A percentile compares a stretch with the other conserved stretches of the same genome.
Conservation (phyloP, 2,113 vertebrate species). For the Pionites leucogaster region DNA sequence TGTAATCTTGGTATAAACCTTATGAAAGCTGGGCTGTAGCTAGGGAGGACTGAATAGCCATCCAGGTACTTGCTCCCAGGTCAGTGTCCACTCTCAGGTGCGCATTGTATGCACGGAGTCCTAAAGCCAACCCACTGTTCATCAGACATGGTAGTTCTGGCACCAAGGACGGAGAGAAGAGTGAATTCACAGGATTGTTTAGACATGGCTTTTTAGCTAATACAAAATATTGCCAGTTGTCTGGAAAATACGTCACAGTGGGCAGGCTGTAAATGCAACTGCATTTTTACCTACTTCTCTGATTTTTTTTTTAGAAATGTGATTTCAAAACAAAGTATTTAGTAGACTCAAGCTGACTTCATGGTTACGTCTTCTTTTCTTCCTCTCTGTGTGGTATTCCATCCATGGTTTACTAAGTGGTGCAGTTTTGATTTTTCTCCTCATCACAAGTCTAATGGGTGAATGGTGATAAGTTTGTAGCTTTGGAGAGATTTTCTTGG, state of each 20-base stretch:
- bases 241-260: constrained; percentile 7
- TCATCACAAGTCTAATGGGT: constrained; percentile 26
- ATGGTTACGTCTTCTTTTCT: background rate
- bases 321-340: constrained; percentile 15
- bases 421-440: constrained; percentile 26
- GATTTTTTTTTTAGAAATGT: background rate
- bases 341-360: background rate
- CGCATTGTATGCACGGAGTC: accelerated
- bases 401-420: background rate
- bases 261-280: background rate
- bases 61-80: accelerated
- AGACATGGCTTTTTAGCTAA: background rate
- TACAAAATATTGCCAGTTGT: background rate
- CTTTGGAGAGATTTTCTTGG: constrained; percentile 53
- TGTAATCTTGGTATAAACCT: background rate
- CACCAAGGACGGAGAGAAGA: background rate
- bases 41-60: background rate
- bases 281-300: background rate
- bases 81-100: background rate
- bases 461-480: constrained; percentile 59
- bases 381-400: background rate
- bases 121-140: background rate
- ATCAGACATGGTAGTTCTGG: background rate
- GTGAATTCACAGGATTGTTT: background rate
- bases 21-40: background rate